Evolutionary conservation across 2,113 vertebrate species (phyloP), one percentile per base, ranked within the genome.

Genomic region (Eptesicus fuscus): DNA sequence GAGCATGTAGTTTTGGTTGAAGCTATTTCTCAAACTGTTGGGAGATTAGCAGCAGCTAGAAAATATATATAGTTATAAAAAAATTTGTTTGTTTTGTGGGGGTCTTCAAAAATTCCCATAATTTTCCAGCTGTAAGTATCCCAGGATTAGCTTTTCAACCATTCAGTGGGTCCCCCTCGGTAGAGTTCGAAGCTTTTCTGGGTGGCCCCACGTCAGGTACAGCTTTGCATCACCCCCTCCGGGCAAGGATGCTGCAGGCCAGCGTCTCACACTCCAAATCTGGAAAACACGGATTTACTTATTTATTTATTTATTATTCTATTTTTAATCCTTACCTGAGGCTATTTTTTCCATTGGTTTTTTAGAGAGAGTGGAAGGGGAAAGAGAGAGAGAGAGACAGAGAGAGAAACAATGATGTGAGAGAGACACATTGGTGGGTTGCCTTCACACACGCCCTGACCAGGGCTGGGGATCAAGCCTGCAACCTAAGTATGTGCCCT

Each of bases 21-120:
- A 51, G n/a, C 56, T 53, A 40, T 40, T 85, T 84, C 51, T 95
- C 85, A 17, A 14, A 73, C 78, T 53, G 14, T 49, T 18, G 89
- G 51, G 22, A n/a, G 61, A 51, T 93, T 88, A 32, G 18, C 77
- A 78, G 86, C 44, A 40, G 20, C 22, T 65, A 77, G 63, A 86
- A 93, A 87, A 59, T 56, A 10, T 85, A 92, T 22, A 32, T 37
- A 56, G 13, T 65, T 22, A 65, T 92, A 53, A 85, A 67, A 95
- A 61, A 44, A 8, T 35, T 47, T 65, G 11, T 49, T 59, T 71
- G 23, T 61, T 78, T 76, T 77, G 70, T 71, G 42, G 35, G 35
- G 18, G 9, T 65, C n/a, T 65, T 37, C 25, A 78, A 63, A 44
- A 23, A 59, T 82, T 56, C 42, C 63, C 63, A 35, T 73, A 18